Evolutionary conservation across 2,113 vertebrate species (phyloP).

Genomic region (Mus pahari): DNA sequence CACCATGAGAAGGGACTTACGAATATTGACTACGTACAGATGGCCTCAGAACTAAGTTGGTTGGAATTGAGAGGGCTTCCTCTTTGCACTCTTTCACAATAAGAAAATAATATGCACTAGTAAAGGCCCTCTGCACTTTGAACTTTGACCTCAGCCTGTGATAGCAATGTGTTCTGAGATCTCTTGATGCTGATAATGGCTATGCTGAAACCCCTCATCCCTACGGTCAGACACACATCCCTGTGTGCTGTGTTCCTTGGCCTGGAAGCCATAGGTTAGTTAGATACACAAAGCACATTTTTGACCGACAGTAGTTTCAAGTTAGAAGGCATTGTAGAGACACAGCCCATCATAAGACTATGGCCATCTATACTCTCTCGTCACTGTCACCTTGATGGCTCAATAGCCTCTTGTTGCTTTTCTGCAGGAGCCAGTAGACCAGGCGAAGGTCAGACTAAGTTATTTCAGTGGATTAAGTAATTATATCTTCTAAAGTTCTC

Average conservation of each 20-base stretch:
- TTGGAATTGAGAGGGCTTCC: background rate
- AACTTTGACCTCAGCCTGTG: background rate
- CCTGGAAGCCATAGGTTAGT: background rate
- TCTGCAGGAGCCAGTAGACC: background rate
- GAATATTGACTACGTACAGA: background rate
- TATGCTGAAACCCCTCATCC: background rate
- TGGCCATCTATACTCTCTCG: background rate
- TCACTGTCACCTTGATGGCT: background rate
- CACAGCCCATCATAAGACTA: background rate
- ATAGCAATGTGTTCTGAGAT: background rate
- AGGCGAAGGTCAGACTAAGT: background rate
- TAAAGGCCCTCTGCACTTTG: background rate
- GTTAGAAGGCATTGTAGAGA: background rate
- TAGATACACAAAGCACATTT: background rate
- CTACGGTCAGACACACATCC: background rate
- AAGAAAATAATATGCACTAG: background rate
- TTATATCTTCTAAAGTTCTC: background rate
- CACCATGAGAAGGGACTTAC: background rate
- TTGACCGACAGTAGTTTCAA: background rate
- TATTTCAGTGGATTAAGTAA: slow-evolving; percentile 9
- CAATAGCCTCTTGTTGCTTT: background rate
- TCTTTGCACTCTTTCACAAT: background rate
- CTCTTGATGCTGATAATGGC: background rate
- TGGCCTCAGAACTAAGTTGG: background rate
- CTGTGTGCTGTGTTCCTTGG: background rate